Conservation (phyloP, 1,140 invertebrate genomes). For the Zaprionus gabonicus region DNA sequence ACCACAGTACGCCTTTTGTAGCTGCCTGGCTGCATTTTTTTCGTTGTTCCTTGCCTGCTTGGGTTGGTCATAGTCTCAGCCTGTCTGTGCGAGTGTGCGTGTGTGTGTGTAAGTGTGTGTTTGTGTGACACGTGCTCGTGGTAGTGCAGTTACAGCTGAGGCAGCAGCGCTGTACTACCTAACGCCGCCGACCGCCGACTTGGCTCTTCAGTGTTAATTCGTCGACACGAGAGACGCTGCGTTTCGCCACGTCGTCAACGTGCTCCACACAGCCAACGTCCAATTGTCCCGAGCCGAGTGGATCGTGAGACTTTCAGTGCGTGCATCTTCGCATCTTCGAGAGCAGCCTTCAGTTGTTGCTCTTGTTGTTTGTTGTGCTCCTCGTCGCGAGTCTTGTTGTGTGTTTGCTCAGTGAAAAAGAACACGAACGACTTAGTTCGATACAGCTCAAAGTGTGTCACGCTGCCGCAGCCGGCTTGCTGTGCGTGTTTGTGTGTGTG, state of each 20-base stretch:
- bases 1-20: constrained; percentile 68
- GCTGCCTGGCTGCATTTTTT: constrained; percentile 52
- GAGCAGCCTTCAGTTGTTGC: constrained; percentile 12
- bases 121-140: constrained; percentile 39
- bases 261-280: constrained; percentile 1
- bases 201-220: constrained; percentile 80
- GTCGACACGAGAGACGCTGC: constrained; percentile 79
- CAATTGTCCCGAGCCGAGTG: constrained; percentile 38
- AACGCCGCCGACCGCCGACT: constrained; percentile 61
- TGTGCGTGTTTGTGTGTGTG: constrained; percentile 28
- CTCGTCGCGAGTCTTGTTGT: constrained; percentile 64
- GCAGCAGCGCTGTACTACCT: constrained; percentile 44
- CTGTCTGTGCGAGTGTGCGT: constrained; percentile 27
- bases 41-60: constrained; percentile 56
- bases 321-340: constrained; percentile 16
- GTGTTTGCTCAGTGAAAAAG: constrained; percentile 22
- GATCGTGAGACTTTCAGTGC: constrained; percentile 34
- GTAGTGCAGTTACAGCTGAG: constrained; percentile 61
- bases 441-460: constrained; percentile 72
- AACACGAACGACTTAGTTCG: constrained; percentile 53
- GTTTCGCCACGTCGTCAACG: constrained; percentile 45
- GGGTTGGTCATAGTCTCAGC: constrained; percentile 52
- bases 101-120: constrained; percentile 10
- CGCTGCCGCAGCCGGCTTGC: constrained; percentile 38
- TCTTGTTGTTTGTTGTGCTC: constrained; percentile 41